Conservation (phyloP, 2,797 vertebrate species). For the Periparus ater region DNA sequence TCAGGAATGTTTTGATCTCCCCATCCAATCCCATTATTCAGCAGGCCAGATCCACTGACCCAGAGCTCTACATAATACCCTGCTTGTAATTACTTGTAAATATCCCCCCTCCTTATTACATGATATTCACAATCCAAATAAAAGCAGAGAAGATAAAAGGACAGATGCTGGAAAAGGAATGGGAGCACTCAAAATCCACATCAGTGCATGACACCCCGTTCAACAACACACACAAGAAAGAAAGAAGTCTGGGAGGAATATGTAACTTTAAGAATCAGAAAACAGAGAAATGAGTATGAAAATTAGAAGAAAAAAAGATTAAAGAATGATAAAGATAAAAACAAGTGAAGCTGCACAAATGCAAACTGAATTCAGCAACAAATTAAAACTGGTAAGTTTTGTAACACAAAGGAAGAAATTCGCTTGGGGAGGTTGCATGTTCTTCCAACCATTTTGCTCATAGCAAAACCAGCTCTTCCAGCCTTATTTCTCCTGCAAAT, state of each 20-base stretch:
- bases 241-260: neutral
- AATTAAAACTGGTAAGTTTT: neutral
- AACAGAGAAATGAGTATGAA: neutral
- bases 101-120: neutral
- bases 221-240: neutral
- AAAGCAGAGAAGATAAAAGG: neutral
- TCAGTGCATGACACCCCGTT: rapidly evolving
- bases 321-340: neutral
- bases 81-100: neutral
- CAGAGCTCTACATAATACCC: slow-evolving; percentile 29
- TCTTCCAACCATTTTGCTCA: neutral
- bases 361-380: neutral
- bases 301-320: neutral
- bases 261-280: neutral
- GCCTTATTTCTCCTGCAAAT: neutral
- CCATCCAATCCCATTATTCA: slow-evolving; percentile 35
- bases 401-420: neutral
- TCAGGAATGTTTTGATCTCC: slow-evolving; percentile 45
- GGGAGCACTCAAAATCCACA: rapidly evolving
- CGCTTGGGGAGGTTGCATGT: rapidly evolving
- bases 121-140: neutral
- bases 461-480: neutral
- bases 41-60: slow-evolving; percentile 46
- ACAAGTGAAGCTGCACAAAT: neutral
- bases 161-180: neutral